A percentile compares a stretch with the other conserved stretches of the same genome.
These are phyloP conservation scores for Cheilosia grossa DNA, from an alignment of 2,888 invertebrate species.

Conservation along the genomic window DNA sequence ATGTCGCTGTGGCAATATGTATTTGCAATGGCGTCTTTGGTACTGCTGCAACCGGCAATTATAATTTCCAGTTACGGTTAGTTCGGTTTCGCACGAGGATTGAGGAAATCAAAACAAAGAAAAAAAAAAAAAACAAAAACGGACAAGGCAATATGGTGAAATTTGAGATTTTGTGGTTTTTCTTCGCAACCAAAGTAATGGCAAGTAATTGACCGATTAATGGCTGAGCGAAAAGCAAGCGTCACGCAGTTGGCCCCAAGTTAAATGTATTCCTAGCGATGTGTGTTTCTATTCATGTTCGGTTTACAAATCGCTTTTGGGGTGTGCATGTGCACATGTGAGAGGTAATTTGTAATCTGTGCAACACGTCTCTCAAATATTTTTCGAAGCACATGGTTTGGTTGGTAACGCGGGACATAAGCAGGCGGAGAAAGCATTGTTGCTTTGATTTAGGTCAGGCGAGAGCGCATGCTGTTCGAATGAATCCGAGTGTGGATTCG, in stretches of 20 bases:
- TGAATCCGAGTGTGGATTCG: neutral
- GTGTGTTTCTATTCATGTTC: neutral
- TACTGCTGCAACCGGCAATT: neutral
- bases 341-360: slow-evolving; percentile 14
- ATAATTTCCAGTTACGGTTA: neutral
- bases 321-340: slow-evolving; percentile 10
- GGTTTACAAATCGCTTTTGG: neutral
- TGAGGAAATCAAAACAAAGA: neutral
- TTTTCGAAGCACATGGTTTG: neutral
- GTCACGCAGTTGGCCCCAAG: slow-evolving; percentile 4
- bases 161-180: slow-evolving; percentile 6
- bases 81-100: neutral
- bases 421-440: neutral
- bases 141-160: neutral
- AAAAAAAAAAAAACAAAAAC: neutral
- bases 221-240: slow-evolving; percentile 2
- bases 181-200: neutral
- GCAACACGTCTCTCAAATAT: neutral
- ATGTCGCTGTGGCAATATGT: slow-evolving; percentile 10
- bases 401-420: neutral
- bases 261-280: slow-evolving; percentile 1
- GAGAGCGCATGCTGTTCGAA: neutral
- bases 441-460: neutral
- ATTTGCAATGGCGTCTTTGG: neutral
- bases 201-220: slow-evolving; percentile 22